These are phyloP conservation scores for Styela plicata DNA, from an alignment of 23 tunicate species.

Conservation along the genomic window DNA sequence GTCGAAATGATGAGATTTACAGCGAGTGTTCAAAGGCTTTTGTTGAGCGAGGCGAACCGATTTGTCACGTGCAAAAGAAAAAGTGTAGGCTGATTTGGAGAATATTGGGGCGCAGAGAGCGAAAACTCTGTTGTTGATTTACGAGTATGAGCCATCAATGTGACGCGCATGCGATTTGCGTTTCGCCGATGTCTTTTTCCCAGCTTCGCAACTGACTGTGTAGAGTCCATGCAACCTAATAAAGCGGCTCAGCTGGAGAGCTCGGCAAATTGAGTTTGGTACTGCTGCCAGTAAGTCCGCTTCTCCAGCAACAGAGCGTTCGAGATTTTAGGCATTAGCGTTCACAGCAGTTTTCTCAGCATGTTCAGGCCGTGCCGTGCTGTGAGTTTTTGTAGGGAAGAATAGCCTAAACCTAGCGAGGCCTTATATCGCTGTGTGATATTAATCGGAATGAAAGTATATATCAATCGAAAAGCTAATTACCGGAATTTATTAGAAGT, in stretches of 20 bases:
- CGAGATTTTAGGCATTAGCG: constrained; percentile 15
- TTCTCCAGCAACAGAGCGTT: neutral
- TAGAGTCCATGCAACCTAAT: too few species aligned
- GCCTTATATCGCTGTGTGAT: constrained; percentile 1
- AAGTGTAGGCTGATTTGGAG: neutral
- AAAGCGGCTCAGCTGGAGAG: neutral
- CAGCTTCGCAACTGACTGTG: too few species aligned
- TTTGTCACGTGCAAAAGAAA: neutral
- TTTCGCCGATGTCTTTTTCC: too few species aligned
- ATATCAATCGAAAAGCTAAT: neutral
- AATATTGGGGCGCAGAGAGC: neutral
- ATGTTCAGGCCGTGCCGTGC: neutral
- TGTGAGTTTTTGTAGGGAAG: neutral
- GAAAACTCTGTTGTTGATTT: too few species aligned
- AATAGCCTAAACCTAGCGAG: neutral
- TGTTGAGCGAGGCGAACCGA: neutral
- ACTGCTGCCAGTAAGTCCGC: neutral
- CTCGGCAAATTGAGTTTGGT: neutral
- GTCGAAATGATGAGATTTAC: neutral
- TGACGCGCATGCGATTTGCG: too few species aligned
- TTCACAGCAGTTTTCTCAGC: constrained; percentile 29
- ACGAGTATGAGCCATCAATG: too few species aligned
- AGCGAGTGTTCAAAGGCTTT: neutral
- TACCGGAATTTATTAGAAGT: constrained; percentile 5
- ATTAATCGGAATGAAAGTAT: constrained; percentile 18